Evolutionary conservation across 2,113 vertebrate species (phyloP).

Genomic region (Eonycteris spelaea): DNA sequence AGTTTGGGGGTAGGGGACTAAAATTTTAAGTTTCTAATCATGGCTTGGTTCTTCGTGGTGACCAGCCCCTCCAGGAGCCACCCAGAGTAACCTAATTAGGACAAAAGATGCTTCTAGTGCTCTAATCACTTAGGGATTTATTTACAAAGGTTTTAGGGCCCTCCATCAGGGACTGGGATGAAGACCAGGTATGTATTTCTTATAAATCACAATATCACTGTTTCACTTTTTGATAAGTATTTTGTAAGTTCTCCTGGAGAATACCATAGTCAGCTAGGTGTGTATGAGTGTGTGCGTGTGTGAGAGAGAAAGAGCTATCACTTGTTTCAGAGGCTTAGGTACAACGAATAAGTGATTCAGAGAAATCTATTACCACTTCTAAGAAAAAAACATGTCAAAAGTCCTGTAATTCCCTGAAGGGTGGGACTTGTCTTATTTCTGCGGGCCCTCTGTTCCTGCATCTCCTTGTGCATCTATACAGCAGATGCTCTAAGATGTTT

Average conservation of each 20-base stretch:
- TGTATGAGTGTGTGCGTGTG: neutral
- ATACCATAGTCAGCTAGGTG: neutral
- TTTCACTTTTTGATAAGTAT: neutral
- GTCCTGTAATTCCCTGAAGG: neutral
- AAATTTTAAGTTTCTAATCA: neutral
- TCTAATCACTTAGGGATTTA: neutral
- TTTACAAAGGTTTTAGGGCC: neutral
- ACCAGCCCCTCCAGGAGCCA: neutral
- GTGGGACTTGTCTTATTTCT: neutral
- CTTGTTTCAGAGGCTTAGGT: neutral
- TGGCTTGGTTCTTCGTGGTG: neutral
- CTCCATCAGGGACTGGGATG: neutral
- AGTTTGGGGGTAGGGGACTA: neutral
- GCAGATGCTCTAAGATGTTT: neutral
- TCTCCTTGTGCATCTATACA: neutral
- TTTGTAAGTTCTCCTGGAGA: neutral
- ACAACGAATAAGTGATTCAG: neutral
- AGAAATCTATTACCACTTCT: neutral
- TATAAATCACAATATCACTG: neutral
- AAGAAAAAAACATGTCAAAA: neutral
- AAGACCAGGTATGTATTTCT: neutral
- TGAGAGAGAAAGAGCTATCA: neutral
- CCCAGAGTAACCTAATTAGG: neutral
- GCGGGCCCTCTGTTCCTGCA: neutral
- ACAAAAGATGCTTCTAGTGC: neutral